A percentile compares a stretch with the other conserved stretches of the same genome.
phyloP scores from a whole-genome alignment of 2,113 vertebrate species.

The Lepisosteus osseus region DNA sequence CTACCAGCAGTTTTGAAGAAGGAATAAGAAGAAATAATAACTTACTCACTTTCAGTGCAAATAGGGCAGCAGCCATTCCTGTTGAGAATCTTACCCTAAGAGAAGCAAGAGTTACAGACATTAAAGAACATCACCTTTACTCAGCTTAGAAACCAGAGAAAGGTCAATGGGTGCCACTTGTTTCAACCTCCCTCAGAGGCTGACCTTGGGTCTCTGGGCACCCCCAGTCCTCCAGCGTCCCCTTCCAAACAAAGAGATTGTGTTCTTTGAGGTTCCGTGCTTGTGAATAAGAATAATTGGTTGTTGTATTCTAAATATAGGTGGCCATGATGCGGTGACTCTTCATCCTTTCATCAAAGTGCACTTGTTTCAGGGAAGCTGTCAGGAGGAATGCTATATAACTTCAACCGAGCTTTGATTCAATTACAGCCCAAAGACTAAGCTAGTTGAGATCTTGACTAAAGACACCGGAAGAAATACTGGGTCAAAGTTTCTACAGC shows the following conservation, averaged over 20 bases:
- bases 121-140: constrained; percentile 15
- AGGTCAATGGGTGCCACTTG: constrained; percentile 26
- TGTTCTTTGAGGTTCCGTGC: constrained; percentile 53
- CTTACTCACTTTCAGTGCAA: constrained; percentile 98
- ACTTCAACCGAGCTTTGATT: too few species aligned
- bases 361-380: constrained; percentile 14
- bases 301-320: constrained; percentile 64
- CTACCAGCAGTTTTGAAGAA: neutral
- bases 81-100: constrained; percentile 97
- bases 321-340: constrained; percentile 24
- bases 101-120: constrained; percentile 39
- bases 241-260: constrained; percentile 50
- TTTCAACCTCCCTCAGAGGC: constrained; percentile 51
- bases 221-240: constrained; percentile 39
- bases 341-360: constrained; percentile 58
- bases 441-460: too few species aligned
- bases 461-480: too few species aligned
- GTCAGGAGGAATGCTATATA: too few species aligned
- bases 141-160: constrained; percentile 43
- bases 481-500: too few species aligned
- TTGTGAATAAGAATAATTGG: constrained; percentile 44
- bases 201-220: constrained; percentile 49
- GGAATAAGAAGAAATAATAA: constrained; percentile 39
- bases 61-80: constrained; percentile 97
- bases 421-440: too few species aligned